These are phyloP conservation scores for Flabesymbios commensalis DNA, from an alignment of 2,888 invertebrate species.

Conservation along the genomic window DNA sequence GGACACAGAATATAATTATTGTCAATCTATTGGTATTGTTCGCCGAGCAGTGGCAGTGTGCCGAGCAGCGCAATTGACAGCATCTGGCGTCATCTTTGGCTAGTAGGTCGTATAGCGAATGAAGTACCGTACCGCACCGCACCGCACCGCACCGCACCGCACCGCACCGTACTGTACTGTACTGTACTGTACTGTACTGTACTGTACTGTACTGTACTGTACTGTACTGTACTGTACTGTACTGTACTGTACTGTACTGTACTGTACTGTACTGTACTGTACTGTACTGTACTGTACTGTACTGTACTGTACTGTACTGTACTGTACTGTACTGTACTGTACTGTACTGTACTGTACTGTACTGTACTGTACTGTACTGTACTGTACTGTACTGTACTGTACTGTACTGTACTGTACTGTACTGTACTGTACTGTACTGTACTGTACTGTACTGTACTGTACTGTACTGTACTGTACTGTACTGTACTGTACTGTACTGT, in stretches of 20 bases:
- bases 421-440: not conserved
- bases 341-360: not conserved
- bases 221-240: slow-evolving; percentile 7
- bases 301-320: slow-evolving; percentile 2
- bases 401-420: slow-evolving; percentile 2
- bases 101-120: no score
- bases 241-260: not conserved
- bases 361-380: not conserved
- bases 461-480: slow-evolving; percentile 1
- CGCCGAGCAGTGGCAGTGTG: no score
- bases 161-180: not conserved
- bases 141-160: no score
- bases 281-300: slow-evolving; percentile 7
- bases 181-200: slow-evolving; percentile 7
- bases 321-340: slow-evolving; percentile 1
- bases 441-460: not conserved
- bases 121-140: not conserved
- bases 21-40: no score
- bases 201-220: slow-evolving; percentile 12
- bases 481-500: slow-evolving; percentile 11
- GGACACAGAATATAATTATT: no score
- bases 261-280: slow-evolving; percentile 12
- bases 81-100: no score
- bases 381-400: not conserved
- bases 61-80: no score